A percentile compares a stretch with the other conserved stretches of the same genome.
phyloP scores from a whole-genome alignment of 2,888 invertebrate genomes.

The Epistrophella euchroma region DNA sequence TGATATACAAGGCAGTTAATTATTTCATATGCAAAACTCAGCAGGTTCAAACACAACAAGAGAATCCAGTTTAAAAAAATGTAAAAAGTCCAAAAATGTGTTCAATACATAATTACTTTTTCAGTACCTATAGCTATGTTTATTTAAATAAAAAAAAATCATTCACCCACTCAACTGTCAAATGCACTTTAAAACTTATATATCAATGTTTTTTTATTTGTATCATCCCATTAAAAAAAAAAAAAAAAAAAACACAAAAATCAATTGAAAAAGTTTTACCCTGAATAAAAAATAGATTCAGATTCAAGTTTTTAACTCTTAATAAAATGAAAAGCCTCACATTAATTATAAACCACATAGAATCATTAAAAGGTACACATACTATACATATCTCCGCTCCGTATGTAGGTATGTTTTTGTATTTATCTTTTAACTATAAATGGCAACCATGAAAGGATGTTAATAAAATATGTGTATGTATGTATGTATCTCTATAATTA shows the following conservation, averaged over 20 bases:
- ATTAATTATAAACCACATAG: slow-evolving; percentile 43
- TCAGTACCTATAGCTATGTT: neutral
- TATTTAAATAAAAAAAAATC: neutral
- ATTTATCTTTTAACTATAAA: slow-evolving; percentile 4
- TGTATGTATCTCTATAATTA: slow-evolving; percentile 52
- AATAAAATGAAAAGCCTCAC: slow-evolving; percentile 9
- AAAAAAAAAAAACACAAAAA: slow-evolving; percentile 12
- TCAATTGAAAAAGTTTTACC: neutral
- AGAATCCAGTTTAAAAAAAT: too few relatives aligned
- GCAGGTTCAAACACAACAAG: neutral
- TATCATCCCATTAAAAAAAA: neutral
- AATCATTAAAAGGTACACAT: too few relatives aligned
- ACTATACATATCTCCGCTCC: too few relatives aligned
- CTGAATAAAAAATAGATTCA: slow-evolving; percentile 13
- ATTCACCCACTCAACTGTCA: slow-evolving; percentile 8
- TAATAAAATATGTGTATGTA: slow-evolving; percentile 33
- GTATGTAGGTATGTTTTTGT: neutral
- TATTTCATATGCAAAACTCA: too few relatives aligned
- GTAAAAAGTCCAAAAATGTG: neutral
- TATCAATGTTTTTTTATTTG: neutral
- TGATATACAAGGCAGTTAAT: too few relatives aligned
- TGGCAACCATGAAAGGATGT: neutral
- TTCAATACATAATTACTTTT: neutral
- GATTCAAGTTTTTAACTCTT: slow-evolving; percentile 15
- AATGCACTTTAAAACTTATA: neutral